Conservation (phyloP, 2,888 invertebrate genomes). For the Glaucopsyche alexis region DNA sequence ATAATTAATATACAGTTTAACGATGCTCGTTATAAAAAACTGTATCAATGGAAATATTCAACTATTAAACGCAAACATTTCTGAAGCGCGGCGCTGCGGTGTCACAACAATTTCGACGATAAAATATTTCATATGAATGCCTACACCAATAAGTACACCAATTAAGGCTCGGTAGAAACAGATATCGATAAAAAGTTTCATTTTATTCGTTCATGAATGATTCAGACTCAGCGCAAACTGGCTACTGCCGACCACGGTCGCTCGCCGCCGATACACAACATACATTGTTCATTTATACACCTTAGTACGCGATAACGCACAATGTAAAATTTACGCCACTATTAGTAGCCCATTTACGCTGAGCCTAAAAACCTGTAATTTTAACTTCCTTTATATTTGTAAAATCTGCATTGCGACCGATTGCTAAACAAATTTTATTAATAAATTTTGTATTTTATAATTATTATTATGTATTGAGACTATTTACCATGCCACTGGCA, state of each 20-base stretch:
- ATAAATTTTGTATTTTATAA: too few species aligned
- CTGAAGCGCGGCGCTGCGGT: too few species aligned
- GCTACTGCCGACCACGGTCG: not conserved
- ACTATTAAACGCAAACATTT: not conserved
- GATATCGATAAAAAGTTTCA: slow-evolving; percentile 29
- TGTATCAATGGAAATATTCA: not conserved
- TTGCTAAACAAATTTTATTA: too few species aligned
- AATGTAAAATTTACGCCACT: too few species aligned
- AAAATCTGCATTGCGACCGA: too few species aligned
- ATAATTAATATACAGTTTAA: not conserved
- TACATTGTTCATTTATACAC: too few species aligned
- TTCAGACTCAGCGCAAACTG: slow-evolving; percentile 24
- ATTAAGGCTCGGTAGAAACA: slow-evolving; percentile 8
- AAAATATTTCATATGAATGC: not conserved
- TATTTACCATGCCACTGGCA: too few species aligned
- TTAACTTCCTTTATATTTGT: too few species aligned
- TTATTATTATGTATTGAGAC: too few species aligned
- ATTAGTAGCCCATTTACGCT: too few species aligned
- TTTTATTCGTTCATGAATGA: slow-evolving; percentile 37
- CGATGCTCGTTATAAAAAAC: not conserved
- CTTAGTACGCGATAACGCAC: too few species aligned
- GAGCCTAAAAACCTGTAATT: too few species aligned
- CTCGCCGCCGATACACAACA: not conserved
- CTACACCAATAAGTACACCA: not conserved
- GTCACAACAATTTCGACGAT: not conserved